Evolutionary conservation across 2,797 vertebrate species (phyloP).

Genomic region (Myotis planiceps): DNA sequence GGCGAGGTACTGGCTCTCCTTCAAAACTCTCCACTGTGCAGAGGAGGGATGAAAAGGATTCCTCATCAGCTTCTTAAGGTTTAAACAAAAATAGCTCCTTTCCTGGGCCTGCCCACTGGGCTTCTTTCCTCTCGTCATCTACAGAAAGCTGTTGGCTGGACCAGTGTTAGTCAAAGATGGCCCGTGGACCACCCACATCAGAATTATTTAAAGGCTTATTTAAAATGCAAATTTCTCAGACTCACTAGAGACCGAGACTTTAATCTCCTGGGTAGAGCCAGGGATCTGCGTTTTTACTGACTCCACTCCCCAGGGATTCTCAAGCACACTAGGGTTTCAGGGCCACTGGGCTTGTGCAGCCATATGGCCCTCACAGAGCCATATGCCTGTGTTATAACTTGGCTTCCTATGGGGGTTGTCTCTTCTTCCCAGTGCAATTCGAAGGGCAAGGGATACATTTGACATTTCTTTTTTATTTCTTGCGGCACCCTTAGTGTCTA

Average conservation of each 20-base stretch:
- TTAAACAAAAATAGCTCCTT: constrained; percentile 39
- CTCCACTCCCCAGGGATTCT: neutral
- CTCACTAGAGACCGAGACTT: neutral
- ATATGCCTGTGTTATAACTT: neutral
- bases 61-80: constrained; percentile 26
- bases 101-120: neutral
- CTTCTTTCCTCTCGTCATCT: neutral
- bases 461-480: neutral
- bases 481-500: neutral
- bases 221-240: constrained; percentile 4
- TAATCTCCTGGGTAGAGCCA: neutral
- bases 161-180: neutral
- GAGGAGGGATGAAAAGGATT: constrained; percentile 49
- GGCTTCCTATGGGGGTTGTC: neutral
- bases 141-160: neutral
- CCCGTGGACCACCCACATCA: neutral
- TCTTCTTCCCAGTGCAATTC: neutral
- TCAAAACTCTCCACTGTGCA: constrained; percentile 44
- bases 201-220: neutral
- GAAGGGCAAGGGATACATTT: neutral
- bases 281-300: neutral
- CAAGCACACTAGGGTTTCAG: neutral
- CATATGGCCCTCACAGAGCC: neutral
- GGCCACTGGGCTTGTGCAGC: neutral
- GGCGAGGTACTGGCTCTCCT: constrained; percentile 57